Base-by-base conservation (phyloP, 2,888 invertebrate genomes). In the Acleris cristana region DNA sequence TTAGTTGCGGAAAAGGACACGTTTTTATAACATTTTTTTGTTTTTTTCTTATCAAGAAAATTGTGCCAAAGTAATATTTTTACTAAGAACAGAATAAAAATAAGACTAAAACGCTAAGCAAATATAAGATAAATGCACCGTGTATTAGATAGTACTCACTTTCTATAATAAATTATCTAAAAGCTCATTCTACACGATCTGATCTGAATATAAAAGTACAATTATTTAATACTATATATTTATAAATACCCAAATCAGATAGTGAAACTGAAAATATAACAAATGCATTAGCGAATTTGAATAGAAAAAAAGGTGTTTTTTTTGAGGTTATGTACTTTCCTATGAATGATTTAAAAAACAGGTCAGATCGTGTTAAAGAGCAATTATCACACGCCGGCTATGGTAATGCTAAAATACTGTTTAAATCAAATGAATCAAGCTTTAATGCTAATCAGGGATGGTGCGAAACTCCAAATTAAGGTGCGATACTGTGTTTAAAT, bases 141-240 rank as follows among this genome's bases (percentile, higher is more conserved):
- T 34, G 62, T 61, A 62, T 62, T 66, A 66, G 66, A 66, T 66
- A 66, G 57, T 61, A 62, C 4, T 66, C 66, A 66, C 66, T 66
- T 62, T 61, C 60, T 55, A 45, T 57, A 56, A 66, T 66, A 66
- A 57, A 66, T 66, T 61, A 56, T 52, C 48, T 56, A 61, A 34
- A 26, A 26, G 34, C 61, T 44, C 18, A 45, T 54, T 21, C 14
- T 10, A 18, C 52, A 19, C 44, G 65, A 18, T 44, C 51, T 40
- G 64, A 57, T 51, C 26, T 56, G 14, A 14, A 40, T 40, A 40
- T 40, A 34, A 34, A 30, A 30, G 10, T 7, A 30, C 7, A 30
- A 30, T 8, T 30, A 30, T 30, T 30, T 30, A 30, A 8, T 8
- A 34, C 34, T 30, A 8, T 30, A 30, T 30, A 30, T 30, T 30